A percentile compares a stretch with the other conserved stretches of the same genome.
These are phyloP conservation scores for Chrysolina oricalcia DNA, from an alignment of 2,888 invertebrate species.

Conservation along the genomic window DNA sequence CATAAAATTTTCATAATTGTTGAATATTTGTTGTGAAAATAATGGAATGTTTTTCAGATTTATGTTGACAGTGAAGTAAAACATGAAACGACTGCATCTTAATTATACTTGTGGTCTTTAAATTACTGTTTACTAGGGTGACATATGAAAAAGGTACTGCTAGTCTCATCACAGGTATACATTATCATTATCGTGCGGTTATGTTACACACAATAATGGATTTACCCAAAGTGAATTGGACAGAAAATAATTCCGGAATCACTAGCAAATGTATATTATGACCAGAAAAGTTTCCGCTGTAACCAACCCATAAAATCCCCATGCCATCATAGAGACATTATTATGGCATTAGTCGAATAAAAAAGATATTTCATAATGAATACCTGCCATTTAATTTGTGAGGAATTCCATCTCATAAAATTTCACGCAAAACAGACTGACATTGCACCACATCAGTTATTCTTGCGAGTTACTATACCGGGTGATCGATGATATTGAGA, in stretches of 20 bases:
- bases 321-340: conserved; percentile 9
- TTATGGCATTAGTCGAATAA: background rate
- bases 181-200: conserved; percentile 1
- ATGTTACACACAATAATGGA: background rate
- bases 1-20: too few relatives aligned
- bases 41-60: too few relatives aligned
- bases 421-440: background rate
- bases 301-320: conserved; percentile 4
- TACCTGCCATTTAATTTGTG: background rate
- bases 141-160: background rate
- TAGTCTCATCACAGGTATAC: background rate
- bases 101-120: background rate
- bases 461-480: background rate
- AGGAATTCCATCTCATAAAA: background rate
- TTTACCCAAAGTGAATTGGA: conserved; percentile 3
- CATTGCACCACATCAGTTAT: background rate
- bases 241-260: conserved; percentile 7
- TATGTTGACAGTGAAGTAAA: background rate
- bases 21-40: too few relatives aligned
- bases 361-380: background rate
- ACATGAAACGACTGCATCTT: background rate
- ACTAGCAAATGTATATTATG: background rate
- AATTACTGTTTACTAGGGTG: background rate
- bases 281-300: background rate
- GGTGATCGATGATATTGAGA: background rate